Percentiles rank a stretch among this genome's conserved stretches.
Conservation (phyloP, 2,113 vertebrate genomes). For the Agelaius phoeniceus region DNA sequence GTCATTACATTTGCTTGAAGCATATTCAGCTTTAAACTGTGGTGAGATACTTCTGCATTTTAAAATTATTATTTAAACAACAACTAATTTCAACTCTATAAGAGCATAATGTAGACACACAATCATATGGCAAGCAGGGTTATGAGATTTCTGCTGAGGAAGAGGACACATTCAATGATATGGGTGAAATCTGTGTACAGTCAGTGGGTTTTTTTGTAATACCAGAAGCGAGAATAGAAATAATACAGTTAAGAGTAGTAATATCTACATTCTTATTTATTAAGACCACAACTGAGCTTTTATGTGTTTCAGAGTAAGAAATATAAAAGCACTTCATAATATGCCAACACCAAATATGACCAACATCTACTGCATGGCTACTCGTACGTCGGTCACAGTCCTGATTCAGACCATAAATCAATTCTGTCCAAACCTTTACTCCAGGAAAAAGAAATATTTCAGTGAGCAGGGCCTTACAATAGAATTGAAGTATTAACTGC, state of each 20-base stretch:
- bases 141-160: background rate
- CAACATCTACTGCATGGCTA: background rate
- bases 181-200: background rate
- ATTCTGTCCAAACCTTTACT: background rate
- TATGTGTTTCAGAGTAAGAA: background rate
- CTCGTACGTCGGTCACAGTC: background rate
- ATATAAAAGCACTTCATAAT: background rate
- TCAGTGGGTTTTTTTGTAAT: background rate
- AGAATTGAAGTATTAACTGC: background rate
- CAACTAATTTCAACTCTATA: background rate
- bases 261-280: background rate
- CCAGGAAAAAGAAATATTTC: background rate
- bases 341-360: background rate
- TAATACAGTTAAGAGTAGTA: background rate
- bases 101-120: background rate
- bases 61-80: background rate
- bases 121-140: background rate
- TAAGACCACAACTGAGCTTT: background rate
- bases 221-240: background rate
- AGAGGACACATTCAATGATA: background rate
- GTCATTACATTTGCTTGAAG: background rate
- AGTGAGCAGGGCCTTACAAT: background rate
- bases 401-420: background rate
- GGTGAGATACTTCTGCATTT: background rate
- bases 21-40: background rate